A percentile compares a stretch with the other conserved stretches of the same genome.
phyloP scores from a whole-genome alignment of 1,140 invertebrate genomes.

The Myzus persicae region DNA sequence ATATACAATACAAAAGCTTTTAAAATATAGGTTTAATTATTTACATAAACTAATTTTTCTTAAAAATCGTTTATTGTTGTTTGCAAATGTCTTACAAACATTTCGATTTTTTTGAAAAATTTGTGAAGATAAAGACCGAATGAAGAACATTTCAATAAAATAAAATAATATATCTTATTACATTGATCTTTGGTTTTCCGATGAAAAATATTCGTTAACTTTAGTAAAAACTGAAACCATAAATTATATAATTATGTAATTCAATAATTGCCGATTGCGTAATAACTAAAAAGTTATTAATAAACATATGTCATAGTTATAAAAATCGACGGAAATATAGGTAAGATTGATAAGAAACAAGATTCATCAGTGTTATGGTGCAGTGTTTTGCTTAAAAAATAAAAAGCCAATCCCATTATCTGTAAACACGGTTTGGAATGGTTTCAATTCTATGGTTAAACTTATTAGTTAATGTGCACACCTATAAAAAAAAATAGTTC shows the following conservation, averaged over 20 bases:
- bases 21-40: neutral
- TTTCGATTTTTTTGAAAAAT: neutral
- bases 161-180: neutral
- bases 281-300: neutral
- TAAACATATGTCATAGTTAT: neutral
- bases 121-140: neutral
- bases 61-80: neutral
- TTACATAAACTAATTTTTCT: slow-evolving; percentile 12
- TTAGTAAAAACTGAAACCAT: neutral
- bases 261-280: neutral
- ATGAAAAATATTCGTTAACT: neutral
- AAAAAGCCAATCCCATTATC: neutral
- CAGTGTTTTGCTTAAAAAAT: neutral
- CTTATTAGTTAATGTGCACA: neutral
- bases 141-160: slow-evolving; percentile 25
- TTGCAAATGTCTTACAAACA: neutral
- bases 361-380: neutral
- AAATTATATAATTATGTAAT: neutral
- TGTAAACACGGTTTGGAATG: neutral
- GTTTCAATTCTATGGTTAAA: slow-evolving; percentile 7
- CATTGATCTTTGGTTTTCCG: neutral
- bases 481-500: neutral
- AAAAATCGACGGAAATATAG: neutral
- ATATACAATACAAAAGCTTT: neutral
- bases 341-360: slow-evolving; percentile 17